A percentile compares a stretch with the other conserved stretches of the same genome.
These are phyloP conservation scores for Cryptotis parvus DNA, from an alignment of 2,113 vertebrate genomes.

Conservation along the genomic window DNA sequence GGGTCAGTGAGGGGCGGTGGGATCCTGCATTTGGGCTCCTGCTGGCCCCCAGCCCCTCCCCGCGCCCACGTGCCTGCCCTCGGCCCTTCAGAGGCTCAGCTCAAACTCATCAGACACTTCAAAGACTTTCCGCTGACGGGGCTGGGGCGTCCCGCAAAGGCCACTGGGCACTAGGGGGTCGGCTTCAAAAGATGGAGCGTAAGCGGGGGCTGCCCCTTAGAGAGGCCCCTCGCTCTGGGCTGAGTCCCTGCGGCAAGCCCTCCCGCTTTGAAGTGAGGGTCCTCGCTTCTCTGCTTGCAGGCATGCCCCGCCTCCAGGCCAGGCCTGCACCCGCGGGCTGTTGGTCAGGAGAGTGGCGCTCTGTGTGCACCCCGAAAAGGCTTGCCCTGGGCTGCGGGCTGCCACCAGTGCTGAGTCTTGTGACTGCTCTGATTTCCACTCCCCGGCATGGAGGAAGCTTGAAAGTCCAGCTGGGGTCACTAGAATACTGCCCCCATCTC, in stretches of 20 bases:
- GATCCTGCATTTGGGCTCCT: too few species aligned
- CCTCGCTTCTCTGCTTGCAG: background rate
- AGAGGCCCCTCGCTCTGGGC: conserved; percentile 78
- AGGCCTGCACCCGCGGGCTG: too few species aligned
- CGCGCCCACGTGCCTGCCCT: conserved; percentile 14
- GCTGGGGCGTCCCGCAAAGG: conserved; percentile 78
- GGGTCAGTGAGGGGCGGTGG: background rate
- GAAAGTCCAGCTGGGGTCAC: background rate
- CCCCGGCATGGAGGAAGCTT: background rate
- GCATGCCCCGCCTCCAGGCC: conserved; percentile 70
- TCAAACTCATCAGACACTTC: conserved; percentile 81
- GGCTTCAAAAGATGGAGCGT: conserved; percentile 85
- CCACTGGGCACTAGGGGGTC: conserved; percentile 80
- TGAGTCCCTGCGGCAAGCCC: conserved; percentile 74
- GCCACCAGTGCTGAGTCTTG: background rate
- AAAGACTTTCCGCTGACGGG: conserved; percentile 83
- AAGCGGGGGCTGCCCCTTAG: conserved; percentile 81
- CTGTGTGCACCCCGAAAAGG: background rate
- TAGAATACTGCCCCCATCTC: accelerated
- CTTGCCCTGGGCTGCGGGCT: background rate
- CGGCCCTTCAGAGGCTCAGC: conserved; percentile 15
- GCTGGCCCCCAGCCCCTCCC: background rate
- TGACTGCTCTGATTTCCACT: accelerated
- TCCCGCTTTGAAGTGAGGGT: conserved; percentile 79
- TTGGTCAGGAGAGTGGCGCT: too few species aligned